These are phyloP conservation scores for Trisateles emortualis DNA, from an alignment of 2,888 invertebrate genomes.

Conservation along the genomic window DNA sequence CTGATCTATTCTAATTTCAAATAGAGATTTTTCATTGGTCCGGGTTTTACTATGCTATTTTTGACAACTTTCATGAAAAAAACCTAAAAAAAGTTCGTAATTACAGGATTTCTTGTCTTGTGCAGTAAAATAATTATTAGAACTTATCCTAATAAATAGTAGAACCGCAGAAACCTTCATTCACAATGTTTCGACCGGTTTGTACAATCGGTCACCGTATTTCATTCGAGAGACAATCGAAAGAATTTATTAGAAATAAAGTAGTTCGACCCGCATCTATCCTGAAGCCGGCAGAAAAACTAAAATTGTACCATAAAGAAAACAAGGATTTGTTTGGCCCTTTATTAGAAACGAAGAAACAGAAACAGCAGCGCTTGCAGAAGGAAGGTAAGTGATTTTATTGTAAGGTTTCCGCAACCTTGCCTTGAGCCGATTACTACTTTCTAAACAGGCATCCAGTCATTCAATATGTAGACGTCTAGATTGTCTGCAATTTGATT, in stretches of 20 bases:
- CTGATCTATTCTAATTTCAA: conserved; percentile 20
- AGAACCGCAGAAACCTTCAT: conserved; percentile 12
- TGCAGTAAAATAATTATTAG: neutral
- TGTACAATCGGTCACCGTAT: conserved; percentile 63
- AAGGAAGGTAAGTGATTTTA: conserved; percentile 70
- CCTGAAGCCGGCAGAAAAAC: conserved; percentile 76
- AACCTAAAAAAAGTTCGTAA: too few relatives aligned
- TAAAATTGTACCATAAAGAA: conserved; percentile 81
- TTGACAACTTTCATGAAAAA: neutral
- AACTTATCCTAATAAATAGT: neutral
- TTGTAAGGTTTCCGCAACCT: conserved; percentile 64
- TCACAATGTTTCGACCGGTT: conserved; percentile 73
- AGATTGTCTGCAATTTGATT: conserved; percentile 21
- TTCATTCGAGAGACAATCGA: conserved; percentile 59
- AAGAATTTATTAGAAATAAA: conserved; percentile 75
- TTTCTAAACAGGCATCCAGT: conserved; percentile 47
- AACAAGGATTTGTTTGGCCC: conserved; percentile 83
- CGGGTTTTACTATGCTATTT: conserved; percentile 11
- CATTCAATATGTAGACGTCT: conserved; percentile 7
- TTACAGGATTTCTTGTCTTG: too few relatives aligned
- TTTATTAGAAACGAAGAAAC: conserved; percentile 78
- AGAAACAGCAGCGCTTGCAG: conserved; percentile 71
- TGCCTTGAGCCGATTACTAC: conserved; percentile 52
- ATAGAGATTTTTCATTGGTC: conserved; percentile 22
- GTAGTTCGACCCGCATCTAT: conserved; percentile 74